Base-by-base conservation (phyloP, 2,113 vertebrate genomes). In the Camelus bactrianus region DNA sequence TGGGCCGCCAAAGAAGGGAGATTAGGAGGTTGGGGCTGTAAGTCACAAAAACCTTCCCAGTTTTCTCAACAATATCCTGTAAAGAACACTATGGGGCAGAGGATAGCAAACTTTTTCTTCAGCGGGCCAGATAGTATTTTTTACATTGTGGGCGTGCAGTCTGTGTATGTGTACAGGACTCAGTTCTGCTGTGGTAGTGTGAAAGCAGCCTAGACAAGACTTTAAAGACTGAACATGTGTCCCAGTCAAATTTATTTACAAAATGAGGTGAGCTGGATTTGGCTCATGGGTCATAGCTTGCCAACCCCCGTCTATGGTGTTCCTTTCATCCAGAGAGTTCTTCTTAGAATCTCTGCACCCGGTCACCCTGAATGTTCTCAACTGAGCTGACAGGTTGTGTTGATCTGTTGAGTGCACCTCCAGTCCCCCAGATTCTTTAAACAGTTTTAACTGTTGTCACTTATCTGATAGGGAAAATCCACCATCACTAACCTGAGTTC, bases 241-340 rank as follows among this genome's bases (percentile, higher is more conserved):
- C 62, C 87, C 20, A 65, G 0, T 79, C 73, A 92, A 93, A 76
- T 70, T 86, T 90, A 83, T 83, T 95, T 69, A 84, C 35, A 72
- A 30, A 89, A 79, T 7, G 8, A 6, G n/a, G 8, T 24, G 30
- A 62, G 17, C 76, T 26, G 8, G 30, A 46, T 75, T 62, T 80
- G 84, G 70, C 91, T 84, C 54, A 8, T 9, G 6, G 73, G n/a
- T 50, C 67, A 42, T 24, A 88, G 79, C 77, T 92, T 80, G 64
- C 88, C 38, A 85, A 2, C 16, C 22, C 24, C 11, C 30, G 2
- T 70, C 48, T 76, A 2, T 79, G 16, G 10, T 72, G 20, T 92
- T 87, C 26, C 46, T 82, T 86, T 96, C 62, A 65, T 52, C 24
- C 82, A 70, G 32, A 84, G 77, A 52, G 24, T 30, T 88, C 58